phyloP scores from a whole-genome alignment of 2,888 invertebrate species.

The Archips crataeganus region DNA sequence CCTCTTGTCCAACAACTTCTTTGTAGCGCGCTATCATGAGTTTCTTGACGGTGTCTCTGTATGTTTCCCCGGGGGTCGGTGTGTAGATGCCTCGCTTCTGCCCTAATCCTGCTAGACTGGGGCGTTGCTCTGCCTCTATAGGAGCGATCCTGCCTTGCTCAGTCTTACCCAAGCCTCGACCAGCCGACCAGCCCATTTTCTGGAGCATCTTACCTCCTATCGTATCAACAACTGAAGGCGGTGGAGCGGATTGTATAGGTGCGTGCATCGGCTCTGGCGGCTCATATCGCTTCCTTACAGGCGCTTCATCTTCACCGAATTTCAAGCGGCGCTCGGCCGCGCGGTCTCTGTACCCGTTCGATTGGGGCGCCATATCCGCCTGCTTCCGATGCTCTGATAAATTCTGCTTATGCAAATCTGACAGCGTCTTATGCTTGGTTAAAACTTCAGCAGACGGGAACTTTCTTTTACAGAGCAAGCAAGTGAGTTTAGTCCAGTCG shows the following conservation, averaged over 20 bases:
- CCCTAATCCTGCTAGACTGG: conserved; percentile 94
- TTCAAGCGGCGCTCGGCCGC: conserved; percentile 98
- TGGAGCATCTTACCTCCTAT: conserved; percentile 98
- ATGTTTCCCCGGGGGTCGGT: conserved; percentile 93
- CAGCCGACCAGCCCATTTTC: conserved; percentile 99
- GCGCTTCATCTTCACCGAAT: conserved; percentile 94
- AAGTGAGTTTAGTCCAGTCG: conserved; percentile 96
- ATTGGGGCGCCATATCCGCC: conserved; percentile 66
- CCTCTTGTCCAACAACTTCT: conserved; percentile 89
- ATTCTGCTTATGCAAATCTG: conserved; percentile 97
- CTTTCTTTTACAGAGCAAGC: conserved; percentile 97
- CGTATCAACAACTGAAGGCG: conserved; percentile 93
- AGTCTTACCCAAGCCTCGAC: conserved; percentile 96
- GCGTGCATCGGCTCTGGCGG: conserved; percentile 66
- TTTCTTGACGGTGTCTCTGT: conserved; percentile 95
- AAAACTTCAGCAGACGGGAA: conserved; percentile 96
- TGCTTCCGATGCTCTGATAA: conserved; percentile 85
- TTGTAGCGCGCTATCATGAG: conserved; percentile 95
- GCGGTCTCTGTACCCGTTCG: conserved; percentile 93
- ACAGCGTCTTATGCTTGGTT: conserved; percentile 95
- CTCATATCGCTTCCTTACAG: conserved; percentile 75
- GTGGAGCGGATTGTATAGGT: conserved; percentile 84
- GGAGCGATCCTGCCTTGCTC: conserved; percentile 97
- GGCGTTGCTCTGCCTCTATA: conserved; percentile 91
- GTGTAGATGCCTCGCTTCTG: conserved; percentile 92